Evolutionary conservation across 1,140 invertebrate species (phyloP), one percentile per base, ranked within the genome.

Genomic region (Hyposmocoma kahamanoa): DNA sequence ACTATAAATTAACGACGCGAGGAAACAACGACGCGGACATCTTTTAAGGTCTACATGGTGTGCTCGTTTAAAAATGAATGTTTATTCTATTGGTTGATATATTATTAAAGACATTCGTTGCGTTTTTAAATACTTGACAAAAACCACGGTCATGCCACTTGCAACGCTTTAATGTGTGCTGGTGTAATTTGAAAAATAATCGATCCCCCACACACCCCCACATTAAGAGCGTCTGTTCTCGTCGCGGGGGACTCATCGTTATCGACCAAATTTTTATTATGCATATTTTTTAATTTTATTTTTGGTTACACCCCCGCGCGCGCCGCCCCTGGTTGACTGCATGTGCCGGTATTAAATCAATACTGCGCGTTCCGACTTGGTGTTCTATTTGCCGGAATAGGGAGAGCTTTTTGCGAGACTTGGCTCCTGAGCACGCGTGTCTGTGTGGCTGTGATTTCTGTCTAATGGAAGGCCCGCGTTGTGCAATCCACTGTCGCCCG

Each of bases 271-370:
- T 81, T 81, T 81, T 84, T 79, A 84, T 80, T 81, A 80, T 84
- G 80, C 80, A 84, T 84, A 81, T 84, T 81, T 75, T 81, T 81
- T 76, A 84, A 80, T 78, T 84, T 79, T 75, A 80, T 75, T 77
- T 81, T 75, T 70, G 71, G 74, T 66, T 57, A 63, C 64, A 57
- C 68, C 75, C 68, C 59, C 51, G 30, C 58, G 32, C 50, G 24
- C 28, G 50, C 56, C 53, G 58, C 47, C 57, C 53, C 41, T 42
- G 26, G 59, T 58, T 59, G 58, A 65, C 67, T 67, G 65, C 64
- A 67, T 70, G 60, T 68, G 63, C 62, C 63, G 48, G 76, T 72
- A 72, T 81, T 80, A 77, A 84, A 80, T 84, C 77, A 84, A 84
- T 84, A 84, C 66, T 58, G 63, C 63, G 59, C 59, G 63, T 53